Evolutionary conservation across 2,888 invertebrate species (phyloP).

Genomic region (Thera obeliscata): DNA sequence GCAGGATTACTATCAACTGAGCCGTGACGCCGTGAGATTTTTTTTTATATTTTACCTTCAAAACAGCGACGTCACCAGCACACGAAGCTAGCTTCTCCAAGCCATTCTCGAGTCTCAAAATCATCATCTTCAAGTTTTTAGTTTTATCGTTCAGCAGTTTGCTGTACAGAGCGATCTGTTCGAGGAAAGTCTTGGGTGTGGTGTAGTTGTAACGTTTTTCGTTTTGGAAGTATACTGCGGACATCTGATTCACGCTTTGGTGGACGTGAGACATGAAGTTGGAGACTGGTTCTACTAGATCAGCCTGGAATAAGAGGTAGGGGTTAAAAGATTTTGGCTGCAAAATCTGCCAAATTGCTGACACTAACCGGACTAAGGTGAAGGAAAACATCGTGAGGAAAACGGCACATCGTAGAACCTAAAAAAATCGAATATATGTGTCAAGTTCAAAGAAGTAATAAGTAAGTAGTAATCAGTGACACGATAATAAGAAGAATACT

Average conservation of each 20-base stretch:
- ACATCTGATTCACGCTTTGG: slow-evolving; percentile 93
- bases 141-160: slow-evolving; percentile 89
- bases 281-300: slow-evolving; percentile 87
- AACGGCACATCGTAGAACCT: too few relatives aligned
- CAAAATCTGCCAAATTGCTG: too few relatives aligned
- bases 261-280: slow-evolving; percentile 96
- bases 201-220: slow-evolving; percentile 97
- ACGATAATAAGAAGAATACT: too few relatives aligned
- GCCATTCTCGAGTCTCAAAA: slow-evolving; percentile 93
- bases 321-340: too few relatives aligned
- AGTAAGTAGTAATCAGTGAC: too few relatives aligned
- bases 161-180: slow-evolving; percentile 93
- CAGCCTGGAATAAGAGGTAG: slow-evolving; percentile 60
- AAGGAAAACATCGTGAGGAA: too few relatives aligned
- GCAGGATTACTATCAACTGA: too few relatives aligned
- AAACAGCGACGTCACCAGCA: slow-evolving; percentile 92
- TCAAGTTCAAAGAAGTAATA: too few relatives aligned
- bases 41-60: slow-evolving; percentile 87
- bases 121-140: slow-evolving; percentile 88
- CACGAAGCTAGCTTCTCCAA: slow-evolving; percentile 94
- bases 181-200: slow-evolving; percentile 97
- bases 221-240: slow-evolving; percentile 90
- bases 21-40: too few relatives aligned
- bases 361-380: too few relatives aligned
- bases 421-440: too few relatives aligned